A percentile compares a stretch with the other conserved stretches of the same genome.
phyloP scores from a whole-genome alignment of 2,888 invertebrate genomes.

The Tyria jacobaeae region DNA sequence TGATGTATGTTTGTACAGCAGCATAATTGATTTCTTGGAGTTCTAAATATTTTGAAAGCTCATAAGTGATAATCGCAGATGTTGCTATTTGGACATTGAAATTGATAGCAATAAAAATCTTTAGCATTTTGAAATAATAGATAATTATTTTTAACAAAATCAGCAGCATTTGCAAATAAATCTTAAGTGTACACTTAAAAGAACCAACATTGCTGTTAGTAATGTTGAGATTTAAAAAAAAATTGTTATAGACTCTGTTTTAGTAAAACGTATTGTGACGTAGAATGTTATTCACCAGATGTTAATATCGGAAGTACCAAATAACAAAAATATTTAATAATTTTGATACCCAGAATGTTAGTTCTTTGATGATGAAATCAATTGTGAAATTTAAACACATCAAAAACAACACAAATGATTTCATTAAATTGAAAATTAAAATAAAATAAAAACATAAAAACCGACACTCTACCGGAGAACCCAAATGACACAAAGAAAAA shows the following conservation, averaged over 20 bases:
- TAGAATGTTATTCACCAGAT: conserved; percentile 34
- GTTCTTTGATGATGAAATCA: conserved; percentile 62
- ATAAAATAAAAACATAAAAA: conserved; percentile 61
- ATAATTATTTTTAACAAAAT: not conserved
- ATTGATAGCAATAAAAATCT: too few species aligned
- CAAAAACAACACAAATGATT: conserved; percentile 59
- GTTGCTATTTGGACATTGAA: not conserved
- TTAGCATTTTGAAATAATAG: not conserved
- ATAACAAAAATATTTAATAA: conserved; percentile 7
- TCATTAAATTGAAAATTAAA: conserved; percentile 51
- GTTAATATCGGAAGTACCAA: conserved; percentile 12
- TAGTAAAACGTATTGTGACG: conserved; percentile 29
- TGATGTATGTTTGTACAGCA: not conserved
- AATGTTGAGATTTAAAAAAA: conserved; percentile 35
- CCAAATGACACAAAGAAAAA: conserved; percentile 74
- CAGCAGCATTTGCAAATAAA: not conserved
- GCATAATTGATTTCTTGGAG: not conserved
- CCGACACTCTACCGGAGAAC: conserved; percentile 82
- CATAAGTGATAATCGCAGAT: not conserved
- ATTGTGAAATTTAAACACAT: conserved; percentile 50
- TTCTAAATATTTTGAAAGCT: not conserved
- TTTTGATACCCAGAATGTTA: conserved; percentile 64
- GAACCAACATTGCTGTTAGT: conserved; percentile 73
- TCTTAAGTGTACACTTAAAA: conserved; percentile 10
- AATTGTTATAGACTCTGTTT: conserved; percentile 32